Evolutionary conservation across 2,888 invertebrate genomes (phyloP).

Genomic region (Eristalis arbustorum): DNA sequence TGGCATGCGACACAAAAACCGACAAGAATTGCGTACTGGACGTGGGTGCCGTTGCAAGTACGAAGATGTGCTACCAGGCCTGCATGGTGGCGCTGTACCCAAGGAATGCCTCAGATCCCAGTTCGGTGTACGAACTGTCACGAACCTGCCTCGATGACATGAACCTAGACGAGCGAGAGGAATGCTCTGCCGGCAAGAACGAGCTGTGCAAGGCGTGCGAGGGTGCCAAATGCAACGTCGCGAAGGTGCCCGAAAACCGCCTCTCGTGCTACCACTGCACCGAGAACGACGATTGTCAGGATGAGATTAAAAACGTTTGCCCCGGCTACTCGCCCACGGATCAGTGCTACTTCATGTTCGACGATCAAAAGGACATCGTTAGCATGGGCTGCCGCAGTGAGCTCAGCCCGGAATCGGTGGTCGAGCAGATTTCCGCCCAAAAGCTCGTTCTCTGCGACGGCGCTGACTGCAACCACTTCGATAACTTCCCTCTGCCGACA

Average conservation of each 20-base stretch:
- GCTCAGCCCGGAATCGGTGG: slow-evolving; percentile 17
- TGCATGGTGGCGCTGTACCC: slow-evolving; percentile 70
- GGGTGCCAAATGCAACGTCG: slow-evolving; percentile 59
- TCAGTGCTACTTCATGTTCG: slow-evolving; percentile 72
- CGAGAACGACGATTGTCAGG: slow-evolving; percentile 58
- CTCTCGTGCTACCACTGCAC: slow-evolving; percentile 59
- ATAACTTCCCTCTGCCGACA: slow-evolving; percentile 53
- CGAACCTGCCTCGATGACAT: slow-evolving; percentile 71
- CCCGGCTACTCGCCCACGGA: slow-evolving; percentile 29
- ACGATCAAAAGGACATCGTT: slow-evolving; percentile 21
- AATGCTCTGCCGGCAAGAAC: slow-evolving; percentile 47
- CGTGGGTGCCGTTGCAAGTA: slow-evolving; percentile 28
- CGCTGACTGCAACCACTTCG: slow-evolving; percentile 70
- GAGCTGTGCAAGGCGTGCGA: slow-evolving; percentile 50
- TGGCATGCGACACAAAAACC: slow-evolving; percentile 60
- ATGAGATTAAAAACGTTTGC: slow-evolving; percentile 16
- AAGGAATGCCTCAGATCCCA: not conserved
- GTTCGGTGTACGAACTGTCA: slow-evolving; percentile 50
- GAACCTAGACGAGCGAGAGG: slow-evolving; percentile 47
- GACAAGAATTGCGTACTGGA: slow-evolving; percentile 60
- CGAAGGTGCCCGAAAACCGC: slow-evolving; percentile 37
- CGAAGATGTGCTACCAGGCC: slow-evolving; percentile 49
- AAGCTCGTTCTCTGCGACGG: slow-evolving; percentile 66
- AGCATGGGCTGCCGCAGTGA: slow-evolving; percentile 72
- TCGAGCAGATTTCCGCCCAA: slow-evolving; percentile 65